Base-by-base conservation (phyloP, 1,140 invertebrate species). In the Drosophila micromelanica region DNA sequence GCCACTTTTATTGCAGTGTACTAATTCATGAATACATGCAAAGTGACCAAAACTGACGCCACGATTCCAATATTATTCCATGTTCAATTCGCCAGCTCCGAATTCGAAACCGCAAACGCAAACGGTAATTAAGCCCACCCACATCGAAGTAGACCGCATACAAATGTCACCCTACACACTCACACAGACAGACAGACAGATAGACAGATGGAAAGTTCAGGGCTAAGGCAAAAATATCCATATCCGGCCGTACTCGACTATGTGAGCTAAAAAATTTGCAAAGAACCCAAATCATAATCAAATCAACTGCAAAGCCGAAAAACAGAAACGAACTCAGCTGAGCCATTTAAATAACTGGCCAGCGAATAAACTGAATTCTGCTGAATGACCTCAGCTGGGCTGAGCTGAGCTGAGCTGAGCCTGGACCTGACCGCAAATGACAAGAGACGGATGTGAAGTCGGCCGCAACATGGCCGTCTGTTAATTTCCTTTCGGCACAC, bases 1-100 rank as follows among this genome's bases (percentile, higher is more conserved):
- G 55, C 49, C 40, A 60, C 46, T 68, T 59, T 68, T 57, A 32
- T 40, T 45, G 43, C 56, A 45, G 30, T 35, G 27, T 15, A 6
- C 17, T 12, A 20, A 42, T 61, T 51, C 17, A 46, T 68, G 42
- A 51, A 60, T 68, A 37, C 46, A 42, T 45, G 49, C 49, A 55
- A 32, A 5, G 13, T 48, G 17, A 13, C 48, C 48, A 20, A 42
- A 42, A n/a, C 60, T 13, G 23, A 32, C 20, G 32, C 42, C 6
- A 7, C 46, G 15, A 9, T 60, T 45, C 20, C 38, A 70, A 63
- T 55, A 63, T 46, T 63, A 40, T 48, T 70, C 67, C 73, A 80
- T 80, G 60, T 73, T 46, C 62, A 63, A 71, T 80, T 72, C 59
- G 20, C 11, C 72, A 74, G 67, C 48, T 54, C 12, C 57, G 60